Base-by-base conservation (phyloP, 2,888 invertebrate genomes). In the Drosophila percnosoma region DNA sequence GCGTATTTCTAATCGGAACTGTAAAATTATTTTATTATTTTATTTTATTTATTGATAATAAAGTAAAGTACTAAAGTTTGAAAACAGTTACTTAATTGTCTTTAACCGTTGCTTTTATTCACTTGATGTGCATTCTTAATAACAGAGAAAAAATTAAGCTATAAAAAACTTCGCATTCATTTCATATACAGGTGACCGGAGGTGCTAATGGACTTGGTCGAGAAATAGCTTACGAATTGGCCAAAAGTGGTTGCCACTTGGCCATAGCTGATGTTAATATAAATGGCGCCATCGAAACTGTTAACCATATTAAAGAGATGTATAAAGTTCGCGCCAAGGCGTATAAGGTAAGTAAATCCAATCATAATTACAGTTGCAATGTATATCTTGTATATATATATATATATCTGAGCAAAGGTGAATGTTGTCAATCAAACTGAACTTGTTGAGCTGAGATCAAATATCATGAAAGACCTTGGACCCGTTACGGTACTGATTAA, bases 131-230 rank as follows among this genome's bases (percentile, higher is more conserved):
- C 29, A 29, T 29, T 29, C 7, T 0, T 29, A 29, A 29, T 29
- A 8, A 29, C 7, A 0, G 29, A 29, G 6, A 29, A 0, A 7
- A 1, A 7, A 1, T 29, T 7, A 29, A 29, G 1, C 29, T 7
- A 27, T 29, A 0, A 8, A 7, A 29, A 29, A 29, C 7, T 29
- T 21, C 6, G 21, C 4, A 3, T 54, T 11, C 1, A 11, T 31
- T 10, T 1, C 8, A 10, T 36, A 8, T 8, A 10, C 5, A 93
- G 93, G 89, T 93, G 0, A 93, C 93, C 21, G 93, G 93, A 0
- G 92, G 91, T 49, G 93, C 88, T 13, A 90, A 92, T 78, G 93
- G 93, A 2, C 81, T 94, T 1, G 93, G 93, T 0, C 89, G 92
- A 31, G 90, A 89, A 60, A 89, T 93, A 6, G 90, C 91, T 1